Evolutionary conservation across 53 echinoderm and acorn worm species (phyloP).

Genomic region (Crossaster papposus): DNA sequence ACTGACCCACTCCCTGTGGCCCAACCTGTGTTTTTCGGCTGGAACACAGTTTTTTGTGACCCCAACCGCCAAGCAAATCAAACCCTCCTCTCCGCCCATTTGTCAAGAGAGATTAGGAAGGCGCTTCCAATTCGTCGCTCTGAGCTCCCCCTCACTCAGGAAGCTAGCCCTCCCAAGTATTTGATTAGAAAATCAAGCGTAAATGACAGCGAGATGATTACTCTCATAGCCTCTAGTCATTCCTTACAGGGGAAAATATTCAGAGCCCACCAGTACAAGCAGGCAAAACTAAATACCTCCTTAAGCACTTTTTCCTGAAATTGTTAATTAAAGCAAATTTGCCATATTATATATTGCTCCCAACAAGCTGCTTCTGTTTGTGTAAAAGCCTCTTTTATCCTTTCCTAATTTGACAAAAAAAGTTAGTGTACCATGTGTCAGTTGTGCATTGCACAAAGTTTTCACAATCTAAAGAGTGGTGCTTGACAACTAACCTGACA

Average conservation of each 20-base stretch:
- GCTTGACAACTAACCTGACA: too few species aligned
- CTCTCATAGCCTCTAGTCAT: conserved; percentile 17
- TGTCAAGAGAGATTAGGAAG: conserved; percentile 54
- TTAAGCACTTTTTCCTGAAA: conserved; percentile 32
- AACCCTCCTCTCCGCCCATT: conserved; percentile 44
- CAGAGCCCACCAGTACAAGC: neutral
- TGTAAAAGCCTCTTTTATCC: too few species aligned
- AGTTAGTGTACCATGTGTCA: too few species aligned
- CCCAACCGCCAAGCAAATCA: conserved; percentile 19
- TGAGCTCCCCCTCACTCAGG: neutral
- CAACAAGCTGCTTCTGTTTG: neutral
- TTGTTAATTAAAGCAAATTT: neutral
- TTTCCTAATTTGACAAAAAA: too few species aligned
- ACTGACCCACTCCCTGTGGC: conserved; percentile 25
- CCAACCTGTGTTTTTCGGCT: neutral
- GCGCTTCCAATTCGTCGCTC: conserved; percentile 23
- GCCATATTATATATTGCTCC: neutral
- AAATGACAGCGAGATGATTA: conserved; percentile 28
- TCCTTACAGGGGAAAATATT: conserved; percentile 3
- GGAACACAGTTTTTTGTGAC: conserved; percentile 48
- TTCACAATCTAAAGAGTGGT: too few species aligned
- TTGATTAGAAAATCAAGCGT: conserved; percentile 55
- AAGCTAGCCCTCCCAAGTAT: conserved; percentile 16
- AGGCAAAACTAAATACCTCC: conserved; percentile 23
- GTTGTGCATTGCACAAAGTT: too few species aligned